A percentile compares a stretch with the other conserved stretches of the same genome.
phyloP scores from a whole-genome alignment of 1,140 invertebrate genomes.

The Drosophila parvula region DNA sequence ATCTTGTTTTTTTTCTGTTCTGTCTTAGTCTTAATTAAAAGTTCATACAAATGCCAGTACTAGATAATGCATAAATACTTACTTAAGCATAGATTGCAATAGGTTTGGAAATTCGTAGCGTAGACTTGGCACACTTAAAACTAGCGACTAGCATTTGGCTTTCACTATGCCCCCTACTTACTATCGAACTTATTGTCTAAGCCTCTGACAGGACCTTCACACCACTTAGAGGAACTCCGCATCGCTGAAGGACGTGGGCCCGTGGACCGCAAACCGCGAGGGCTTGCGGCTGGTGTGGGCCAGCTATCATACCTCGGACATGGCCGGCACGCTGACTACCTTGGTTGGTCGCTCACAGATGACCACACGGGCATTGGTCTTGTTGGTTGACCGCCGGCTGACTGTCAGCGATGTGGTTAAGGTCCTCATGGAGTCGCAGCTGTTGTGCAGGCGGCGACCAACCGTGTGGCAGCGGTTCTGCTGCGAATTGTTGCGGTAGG shows the following conservation, averaged over 20 bases:
- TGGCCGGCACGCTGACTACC: constrained; percentile 67
- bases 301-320: constrained; percentile 84
- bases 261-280: constrained; percentile 62
- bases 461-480: constrained; percentile 76
- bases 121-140: constrained; percentile 38
- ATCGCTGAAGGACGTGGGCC: constrained; percentile 71
- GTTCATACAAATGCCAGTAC: constrained; percentile 23
- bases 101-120: constrained; percentile 64
- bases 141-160: constrained; percentile 36
- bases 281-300: constrained; percentile 62
- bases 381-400: constrained; percentile 75
- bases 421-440: constrained; percentile 83
- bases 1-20: neutral
- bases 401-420: constrained; percentile 81
- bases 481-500: constrained; percentile 75
- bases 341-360: constrained; percentile 78
- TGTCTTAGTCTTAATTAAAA: constrained; percentile 17
- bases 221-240: constrained; percentile 62
- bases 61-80: constrained; percentile 54
- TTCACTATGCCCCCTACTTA: constrained; percentile 44
- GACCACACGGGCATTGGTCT: constrained; percentile 74
- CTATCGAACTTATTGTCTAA: constrained; percentile 75
- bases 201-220: constrained; percentile 39
- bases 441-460: constrained; percentile 77
- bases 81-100: constrained; percentile 45